Base-by-base conservation (phyloP, 2,888 invertebrate species). In the Ochropleura plecta region DNA sequence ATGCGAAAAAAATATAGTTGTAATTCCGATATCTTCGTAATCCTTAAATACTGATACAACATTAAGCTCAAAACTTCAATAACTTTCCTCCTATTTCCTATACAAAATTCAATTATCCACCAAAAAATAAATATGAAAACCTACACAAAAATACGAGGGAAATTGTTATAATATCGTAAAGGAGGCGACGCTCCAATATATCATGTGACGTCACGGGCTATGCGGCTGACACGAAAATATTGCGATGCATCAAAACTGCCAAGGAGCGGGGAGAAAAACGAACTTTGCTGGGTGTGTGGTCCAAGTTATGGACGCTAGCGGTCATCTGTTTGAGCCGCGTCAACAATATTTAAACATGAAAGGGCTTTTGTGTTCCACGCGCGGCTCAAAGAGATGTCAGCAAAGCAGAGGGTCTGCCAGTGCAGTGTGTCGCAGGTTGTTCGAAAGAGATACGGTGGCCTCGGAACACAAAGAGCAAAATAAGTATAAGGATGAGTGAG, bases 221-320 rank as follows among this genome's bases (percentile, higher is more conserved):
- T 96, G 96, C 90, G 93, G 88, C 92, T 93, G 96, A 96, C 96
- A 90, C 92, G 91, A 93, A 95, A 96, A 96, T 96, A 96, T 96
- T 95, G 91, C 94, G 93, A 95, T 95, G 96, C 96, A 95, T 96
- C 95, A 96, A 94, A 95, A 95, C 94, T 94, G 94, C 93, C 93
- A 92, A 93, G 93, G 86, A 93, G 90, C 88, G 88, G 91, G 91
- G 91, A 91, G 93, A 90, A 92, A 82, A 94, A 93, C 92, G 92
- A 92, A 93, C 92, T 91, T 90, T 84, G 84, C 76, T 70, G 48
- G 30, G 63, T 3, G 30, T n/a, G 5, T 63, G 76, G 80, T n/a
- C 1, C 81, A 88, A 89, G 87, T 10, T 10, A 83, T 63, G 67
- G 88, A 12, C 12, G 6, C 0, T 0, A 53, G 46, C 46, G n/a